A percentile compares a stretch with the other conserved stretches of the same genome.
These are phyloP conservation scores for Caenorhabditis tropicalis DNA, from an alignment of 1,140 invertebrate genomes.

Conservation along the genomic window DNA sequence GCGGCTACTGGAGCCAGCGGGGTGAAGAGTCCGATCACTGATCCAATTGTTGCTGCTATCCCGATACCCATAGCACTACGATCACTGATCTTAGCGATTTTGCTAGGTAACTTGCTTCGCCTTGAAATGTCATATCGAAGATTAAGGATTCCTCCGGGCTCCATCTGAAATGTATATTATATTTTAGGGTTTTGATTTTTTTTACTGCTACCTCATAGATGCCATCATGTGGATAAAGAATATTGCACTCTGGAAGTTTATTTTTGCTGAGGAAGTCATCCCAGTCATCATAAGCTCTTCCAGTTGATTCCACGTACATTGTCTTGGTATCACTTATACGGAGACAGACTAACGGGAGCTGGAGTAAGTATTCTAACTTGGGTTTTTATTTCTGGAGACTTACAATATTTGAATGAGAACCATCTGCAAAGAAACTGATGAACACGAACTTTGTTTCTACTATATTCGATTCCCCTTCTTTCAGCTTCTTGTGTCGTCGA, in stretches of 20 bases:
- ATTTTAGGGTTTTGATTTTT: background rate
- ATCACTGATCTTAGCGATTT: slow-evolving; percentile 28
- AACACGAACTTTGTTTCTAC: slow-evolving; percentile 27
- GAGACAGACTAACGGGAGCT: slow-evolving; percentile 23
- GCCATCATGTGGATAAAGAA: background rate
- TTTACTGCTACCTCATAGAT: background rate
- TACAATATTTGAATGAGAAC: slow-evolving; percentile 1
- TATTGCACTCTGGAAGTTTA: background rate
- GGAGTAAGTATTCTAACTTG: background rate
- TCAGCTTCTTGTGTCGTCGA: background rate
- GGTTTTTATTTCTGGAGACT: background rate
- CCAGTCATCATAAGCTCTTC: slow-evolving; percentile 22
- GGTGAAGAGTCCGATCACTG: background rate
- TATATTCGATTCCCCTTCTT: background rate
- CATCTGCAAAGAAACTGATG: slow-evolving; percentile 23
- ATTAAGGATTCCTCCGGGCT: slow-evolving; percentile 7
- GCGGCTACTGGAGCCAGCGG: background rate
- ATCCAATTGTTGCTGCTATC: background rate
- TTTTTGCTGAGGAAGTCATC: slow-evolving; percentile 18
- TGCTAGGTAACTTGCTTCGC: slow-evolving; percentile 10
- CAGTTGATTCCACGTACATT: slow-evolving; percentile 19
- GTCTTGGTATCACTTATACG: slow-evolving; percentile 16
- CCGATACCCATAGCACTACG: slow-evolving; percentile 25
- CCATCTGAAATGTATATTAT: background rate
- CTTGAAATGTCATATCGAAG: slow-evolving; percentile 17